These are phyloP conservation scores for Unio delphinus DNA, from an alignment of 2,888 invertebrate genomes.

Conservation along the genomic window DNA sequence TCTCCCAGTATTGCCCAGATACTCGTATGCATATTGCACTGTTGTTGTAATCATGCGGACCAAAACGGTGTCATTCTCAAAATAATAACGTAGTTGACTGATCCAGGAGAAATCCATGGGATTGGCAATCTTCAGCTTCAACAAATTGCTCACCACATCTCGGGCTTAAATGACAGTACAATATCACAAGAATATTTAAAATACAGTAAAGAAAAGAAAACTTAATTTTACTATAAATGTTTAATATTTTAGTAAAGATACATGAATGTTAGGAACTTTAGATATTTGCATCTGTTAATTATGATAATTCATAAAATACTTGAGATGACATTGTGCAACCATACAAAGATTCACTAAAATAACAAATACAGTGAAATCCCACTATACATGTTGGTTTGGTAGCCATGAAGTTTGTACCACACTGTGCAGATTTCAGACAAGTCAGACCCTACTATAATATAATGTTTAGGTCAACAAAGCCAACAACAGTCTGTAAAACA, in stretches of 20 bases:
- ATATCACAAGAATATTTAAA: not conserved
- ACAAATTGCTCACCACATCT: conserved; percentile 67
- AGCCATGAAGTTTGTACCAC: no score
- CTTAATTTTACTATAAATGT: no score
- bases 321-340: no score
- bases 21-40: conserved; percentile 71
- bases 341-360: no score
- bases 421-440: not conserved
- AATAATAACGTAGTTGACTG: conserved; percentile 70
- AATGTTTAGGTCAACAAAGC: not conserved
- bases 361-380: no score
- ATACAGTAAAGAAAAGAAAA: no score
- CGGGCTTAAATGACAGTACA: conserved; percentile 52
- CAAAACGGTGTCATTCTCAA: conserved; percentile 65
- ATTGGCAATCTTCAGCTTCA: conserved; percentile 45
- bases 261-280: no score
- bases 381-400: no score
- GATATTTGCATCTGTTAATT: no score
- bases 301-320: no score
- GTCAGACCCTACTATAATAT: not conserved
- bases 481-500: not conserved
- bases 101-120: conserved; percentile 70
- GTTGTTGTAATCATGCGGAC: conserved; percentile 71
- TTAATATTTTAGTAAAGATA: no score
- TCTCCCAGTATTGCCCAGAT: conserved; percentile 69